These are phyloP conservation scores for Aradus depressus DNA, from an alignment of 2,888 invertebrate species.

Conservation along the genomic window DNA sequence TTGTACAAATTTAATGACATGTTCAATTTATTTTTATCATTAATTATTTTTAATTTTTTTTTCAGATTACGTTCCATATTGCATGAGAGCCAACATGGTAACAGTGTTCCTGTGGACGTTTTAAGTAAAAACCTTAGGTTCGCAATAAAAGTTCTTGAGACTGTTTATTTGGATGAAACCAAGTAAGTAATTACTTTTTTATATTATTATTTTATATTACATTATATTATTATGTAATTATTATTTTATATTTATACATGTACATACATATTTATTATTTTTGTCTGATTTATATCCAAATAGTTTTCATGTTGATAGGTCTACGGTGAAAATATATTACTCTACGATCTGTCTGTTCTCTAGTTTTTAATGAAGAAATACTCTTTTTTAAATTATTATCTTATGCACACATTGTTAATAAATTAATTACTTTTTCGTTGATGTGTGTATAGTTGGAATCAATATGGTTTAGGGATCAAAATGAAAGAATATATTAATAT, in stretches of 20 bases:
- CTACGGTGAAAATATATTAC: too few relatives aligned
- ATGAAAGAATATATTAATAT: too few relatives aligned
- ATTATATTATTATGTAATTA: background rate
- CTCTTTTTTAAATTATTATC: too few relatives aligned
- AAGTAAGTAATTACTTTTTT: slow-evolving; percentile 59
- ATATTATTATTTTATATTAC: background rate
- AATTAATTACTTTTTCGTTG: too few relatives aligned
- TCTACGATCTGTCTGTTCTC: too few relatives aligned
- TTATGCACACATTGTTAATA: too few relatives aligned
- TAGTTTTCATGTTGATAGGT: background rate
- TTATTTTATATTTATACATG: background rate
- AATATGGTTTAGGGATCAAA: too few relatives aligned
- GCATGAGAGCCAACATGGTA: slow-evolving; percentile 74
- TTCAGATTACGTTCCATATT: slow-evolving; percentile 81
- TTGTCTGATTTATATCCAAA: background rate
- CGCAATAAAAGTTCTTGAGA: slow-evolving; percentile 84
- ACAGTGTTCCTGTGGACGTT: slow-evolving; percentile 77
- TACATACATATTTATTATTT: background rate
- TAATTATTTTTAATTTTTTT: too few relatives aligned
- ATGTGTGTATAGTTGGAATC: too few relatives aligned
- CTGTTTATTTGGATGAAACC: slow-evolving; percentile 86
- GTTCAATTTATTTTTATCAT: too few relatives aligned
- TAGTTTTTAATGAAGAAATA: too few relatives aligned
- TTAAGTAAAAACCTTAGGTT: slow-evolving; percentile 87
- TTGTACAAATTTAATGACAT: too few relatives aligned